Evolutionary conservation across 1,140 invertebrate genomes (phyloP), one percentile per base, ranked within the genome.

Genomic region (Calephelis virginiensis): DNA sequence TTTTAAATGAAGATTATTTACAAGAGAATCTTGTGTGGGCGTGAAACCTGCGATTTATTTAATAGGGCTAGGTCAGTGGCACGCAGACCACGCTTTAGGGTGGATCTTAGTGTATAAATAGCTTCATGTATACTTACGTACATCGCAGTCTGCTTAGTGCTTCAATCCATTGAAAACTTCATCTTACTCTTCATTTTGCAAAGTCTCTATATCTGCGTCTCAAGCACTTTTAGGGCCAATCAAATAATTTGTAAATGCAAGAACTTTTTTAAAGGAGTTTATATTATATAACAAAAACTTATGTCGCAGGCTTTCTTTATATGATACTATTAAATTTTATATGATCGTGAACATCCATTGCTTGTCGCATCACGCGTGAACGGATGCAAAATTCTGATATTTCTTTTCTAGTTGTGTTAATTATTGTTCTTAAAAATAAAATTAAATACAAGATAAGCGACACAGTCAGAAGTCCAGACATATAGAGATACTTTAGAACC

Each of bases 41-140:
- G 50, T 56, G 43, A 53, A 53, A 46, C 53, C 50, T 13, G 61
- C 40, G 61, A 47, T 63, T 47, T 47, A 28, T 65, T 65, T 65
- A 56, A 65, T 46, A 65, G 63, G 28, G 62, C 74, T 82, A 82
- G 81, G 83, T 83, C 80, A 85, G 78, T 83, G 73, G 80, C 76
- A 82, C 78, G 79, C 40, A 37, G 53, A 59, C 53, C 37, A 38
- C 53, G 37, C 28, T 46, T 17, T 56, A 68, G 64, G 59, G 63
- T 72, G 53, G 61, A 64, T 67, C 28, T 56, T 47, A 68, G 67
- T 40, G 66, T 83, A 78, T 82, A 82, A 83, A 83, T 83, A 85
- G 76, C 43, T 56, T 14, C 48, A 28, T 63, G 71, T 73, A 74
- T 81, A 73, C 70, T 72, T 70, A 50, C 64, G 67, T 74, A 76